These are phyloP conservation scores for Lipotes vexillifer DNA, from an alignment of 2,113 vertebrate genomes.

Conservation along the genomic window DNA sequence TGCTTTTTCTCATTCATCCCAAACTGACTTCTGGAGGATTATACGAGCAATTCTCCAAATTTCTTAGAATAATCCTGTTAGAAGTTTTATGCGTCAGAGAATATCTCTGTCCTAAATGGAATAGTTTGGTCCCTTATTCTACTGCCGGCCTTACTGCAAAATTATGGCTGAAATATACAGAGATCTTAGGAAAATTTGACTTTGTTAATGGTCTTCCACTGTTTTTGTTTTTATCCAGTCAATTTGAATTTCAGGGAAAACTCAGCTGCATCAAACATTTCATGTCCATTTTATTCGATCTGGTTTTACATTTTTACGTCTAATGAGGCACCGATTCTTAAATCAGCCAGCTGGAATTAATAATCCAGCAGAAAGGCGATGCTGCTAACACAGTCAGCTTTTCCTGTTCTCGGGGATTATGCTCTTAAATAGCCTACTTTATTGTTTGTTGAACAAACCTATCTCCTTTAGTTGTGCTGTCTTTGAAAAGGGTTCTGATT, in stretches of 20 bases:
- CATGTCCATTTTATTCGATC: conserved; percentile 57
- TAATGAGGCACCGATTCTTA: conserved; percentile 55
- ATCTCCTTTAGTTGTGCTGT: neutral
- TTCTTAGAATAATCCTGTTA: neutral
- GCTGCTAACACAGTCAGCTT: neutral
- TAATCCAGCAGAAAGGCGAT: neutral
- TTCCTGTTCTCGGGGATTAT: neutral
- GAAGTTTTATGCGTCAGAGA: neutral
- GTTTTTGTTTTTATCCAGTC: conserved; percentile 34
- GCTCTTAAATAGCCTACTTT: neutral
- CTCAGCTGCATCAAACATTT: conserved; percentile 62
- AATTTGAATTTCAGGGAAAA: conserved; percentile 52
- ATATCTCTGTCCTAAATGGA: neutral
- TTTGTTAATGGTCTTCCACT: neutral
- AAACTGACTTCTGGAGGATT: neutral
- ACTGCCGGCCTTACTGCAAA: neutral
- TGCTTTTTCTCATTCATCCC: neutral
- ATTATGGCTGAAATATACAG: neutral
- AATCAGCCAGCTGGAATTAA: conserved; percentile 25
- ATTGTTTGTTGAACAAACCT: neutral
- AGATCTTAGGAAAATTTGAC: neutral
- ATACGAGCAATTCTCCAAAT: neutral
- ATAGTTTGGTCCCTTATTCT: neutral
- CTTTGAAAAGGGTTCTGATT: neutral
- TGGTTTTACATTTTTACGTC: conserved; percentile 51